Percentiles rank a stretch among this genome's conserved stretches.
Evolutionary conservation across 2,113 vertebrate species (phyloP).

Genomic region (Eonycteris spelaea): DNA sequence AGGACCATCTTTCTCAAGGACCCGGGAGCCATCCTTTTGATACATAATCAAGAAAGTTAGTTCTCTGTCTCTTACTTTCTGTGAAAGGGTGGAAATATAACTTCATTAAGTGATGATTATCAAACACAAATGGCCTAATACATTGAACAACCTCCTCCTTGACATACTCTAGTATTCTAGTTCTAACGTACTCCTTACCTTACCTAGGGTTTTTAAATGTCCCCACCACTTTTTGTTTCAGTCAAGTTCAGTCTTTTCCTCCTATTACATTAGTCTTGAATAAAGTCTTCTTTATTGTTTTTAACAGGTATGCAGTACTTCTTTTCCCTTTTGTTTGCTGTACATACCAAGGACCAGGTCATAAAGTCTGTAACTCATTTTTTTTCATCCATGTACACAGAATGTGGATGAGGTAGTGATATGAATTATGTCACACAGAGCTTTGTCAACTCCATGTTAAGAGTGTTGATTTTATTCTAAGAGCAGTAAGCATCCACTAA

Average conservation of each 20-base stretch:
- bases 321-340: neutral
- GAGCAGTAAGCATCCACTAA: neutral
- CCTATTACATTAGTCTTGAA: neutral
- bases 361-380: neutral
- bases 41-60: neutral
- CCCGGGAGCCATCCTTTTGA: neutral
- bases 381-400: neutral
- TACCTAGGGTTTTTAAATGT: neutral
- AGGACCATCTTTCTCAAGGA: neutral
- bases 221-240: neutral
- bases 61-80: neutral
- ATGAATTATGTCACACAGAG: neutral
- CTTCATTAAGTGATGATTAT: neutral
- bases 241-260: neutral
- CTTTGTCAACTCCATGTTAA: neutral
- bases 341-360: neutral
- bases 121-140: neutral
- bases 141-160: neutral
- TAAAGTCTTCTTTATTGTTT: neutral
- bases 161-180: neutral
- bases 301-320: neutral
- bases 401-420: neutral
- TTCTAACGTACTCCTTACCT: neutral
- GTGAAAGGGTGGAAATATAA: neutral
- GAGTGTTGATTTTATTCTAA: neutral